A percentile compares a stretch with the other conserved stretches of the same genome.
These are phyloP conservation scores for Papilio gigon DNA, from an alignment of 2,888 invertebrate genomes.

Conservation along the genomic window DNA sequence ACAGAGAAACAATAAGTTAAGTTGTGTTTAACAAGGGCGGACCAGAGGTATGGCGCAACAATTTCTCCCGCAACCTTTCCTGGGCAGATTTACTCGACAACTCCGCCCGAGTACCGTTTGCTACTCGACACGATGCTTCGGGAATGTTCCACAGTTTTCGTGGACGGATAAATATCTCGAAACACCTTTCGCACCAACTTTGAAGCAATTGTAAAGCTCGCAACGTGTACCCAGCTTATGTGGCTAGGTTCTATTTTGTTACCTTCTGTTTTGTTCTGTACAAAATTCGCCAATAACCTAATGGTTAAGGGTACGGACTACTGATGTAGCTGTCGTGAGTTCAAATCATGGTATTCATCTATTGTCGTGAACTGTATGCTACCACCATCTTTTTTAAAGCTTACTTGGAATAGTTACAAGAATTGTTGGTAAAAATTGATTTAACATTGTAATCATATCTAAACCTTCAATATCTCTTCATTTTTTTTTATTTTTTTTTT, in stretches of 20 bases:
- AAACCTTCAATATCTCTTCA: too few relatives aligned
- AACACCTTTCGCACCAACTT: conserved; percentile 32
- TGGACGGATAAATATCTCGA: conserved; percentile 32
- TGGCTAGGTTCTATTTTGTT: neutral
- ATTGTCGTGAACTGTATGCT: too few relatives aligned
- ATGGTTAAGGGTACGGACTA: too few relatives aligned
- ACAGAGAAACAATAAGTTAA: conserved; percentile 57
- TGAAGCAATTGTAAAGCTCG: conserved; percentile 29
- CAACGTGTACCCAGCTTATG: conserved; percentile 5
- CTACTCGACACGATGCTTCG: conserved; percentile 37
- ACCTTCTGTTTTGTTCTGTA: neutral
- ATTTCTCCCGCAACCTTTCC: conserved; percentile 48
- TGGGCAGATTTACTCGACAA: conserved; percentile 55
- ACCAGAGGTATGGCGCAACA: conserved; percentile 53
- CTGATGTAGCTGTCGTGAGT: too few relatives aligned
- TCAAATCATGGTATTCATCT: too few relatives aligned
- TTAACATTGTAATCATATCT: too few relatives aligned
- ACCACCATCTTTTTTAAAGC: too few relatives aligned
- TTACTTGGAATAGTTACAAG: too few relatives aligned
- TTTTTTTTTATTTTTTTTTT: too few relatives aligned
- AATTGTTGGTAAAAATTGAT: too few relatives aligned
- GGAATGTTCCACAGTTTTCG: conserved; percentile 37
- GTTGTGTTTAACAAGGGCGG: conserved; percentile 56
- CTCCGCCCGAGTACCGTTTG: conserved; percentile 40
- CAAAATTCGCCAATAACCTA: too few relatives aligned